phyloP scores from a whole-genome alignment of 2,113 vertebrate genomes.

The Mesitornis unicolor region DNA sequence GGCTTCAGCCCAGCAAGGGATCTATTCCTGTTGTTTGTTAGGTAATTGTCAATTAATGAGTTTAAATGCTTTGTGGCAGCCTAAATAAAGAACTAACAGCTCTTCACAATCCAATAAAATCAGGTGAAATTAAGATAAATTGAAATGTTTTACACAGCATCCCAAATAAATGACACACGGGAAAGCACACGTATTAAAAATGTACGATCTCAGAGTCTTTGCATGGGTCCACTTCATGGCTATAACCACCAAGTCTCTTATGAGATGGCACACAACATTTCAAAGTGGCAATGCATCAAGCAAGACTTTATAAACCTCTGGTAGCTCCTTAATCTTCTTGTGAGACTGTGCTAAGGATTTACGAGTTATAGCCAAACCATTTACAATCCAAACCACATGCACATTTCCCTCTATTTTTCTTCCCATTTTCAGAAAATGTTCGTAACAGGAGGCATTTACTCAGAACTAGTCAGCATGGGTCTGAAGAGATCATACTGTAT shows the following conservation, averaged over 20 bases:
- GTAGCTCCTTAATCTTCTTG: background rate
- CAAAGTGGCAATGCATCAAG: background rate
- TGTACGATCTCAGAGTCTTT: background rate
- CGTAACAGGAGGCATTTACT: background rate
- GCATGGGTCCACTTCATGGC: background rate
- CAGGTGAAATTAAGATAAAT: conserved; percentile 8
- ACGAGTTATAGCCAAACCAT: background rate
- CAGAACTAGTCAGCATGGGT: background rate
- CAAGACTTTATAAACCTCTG: background rate
- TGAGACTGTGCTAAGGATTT: background rate
- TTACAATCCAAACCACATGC: background rate
- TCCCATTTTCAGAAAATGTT: background rate
- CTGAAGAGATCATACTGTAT: background rate
- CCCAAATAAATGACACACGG: background rate
- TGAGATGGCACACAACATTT: background rate
- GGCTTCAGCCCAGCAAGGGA: conserved; percentile 32
- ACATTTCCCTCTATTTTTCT: background rate
- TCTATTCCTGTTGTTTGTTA: background rate
- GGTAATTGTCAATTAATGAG: conserved; percentile 46
- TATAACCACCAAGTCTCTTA: background rate
- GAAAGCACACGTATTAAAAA: background rate
- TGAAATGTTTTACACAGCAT: background rate
- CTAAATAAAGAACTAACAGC: conserved; percentile 10
- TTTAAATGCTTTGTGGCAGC: conserved; percentile 16
- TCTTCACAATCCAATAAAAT: conserved; percentile 34